Evolutionary conservation across 2,888 invertebrate genomes (phyloP), one percentile per base, ranked within the genome.

Genomic region (Pherbina coryleti): DNA sequence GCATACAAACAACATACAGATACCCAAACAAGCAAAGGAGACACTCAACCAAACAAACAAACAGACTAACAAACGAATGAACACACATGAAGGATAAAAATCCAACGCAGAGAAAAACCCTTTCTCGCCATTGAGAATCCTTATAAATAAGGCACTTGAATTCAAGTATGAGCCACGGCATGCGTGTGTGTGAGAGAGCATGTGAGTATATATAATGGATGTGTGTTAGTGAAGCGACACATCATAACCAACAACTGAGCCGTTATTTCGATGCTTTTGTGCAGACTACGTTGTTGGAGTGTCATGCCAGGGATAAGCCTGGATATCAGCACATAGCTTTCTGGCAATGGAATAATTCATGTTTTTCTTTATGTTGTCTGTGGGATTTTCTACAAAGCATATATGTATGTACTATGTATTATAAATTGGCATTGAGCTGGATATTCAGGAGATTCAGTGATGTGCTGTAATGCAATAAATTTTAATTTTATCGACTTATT

Each of bases 121-220:
- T 19, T 66, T 66, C 19, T 66, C 31, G 34, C 84, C 86, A 86
- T 85, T 85, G 84, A 86, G 85, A 85, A 85, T 85, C 85, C 85
- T 85, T 85, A 85, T 85, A 85, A 85, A 85, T 85, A 85, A 85
- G 85, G 86, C 86, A 84, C 85, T 85, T 85, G 86, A 85, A 55
- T 22, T 17, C 62, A 22, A 60, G 60, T 60, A 17, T 60, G 60
- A 60, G 60, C 28, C 60, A 60, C 11, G 4, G 60, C 28, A 44
- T 37, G 1, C 8, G 8, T 37, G 37, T 44, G 44, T 77, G 77
- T 55, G 51, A 64, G 74, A 53, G 70, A 28, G 62, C 17, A 62
- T 60, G 22, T 53, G 51, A 44, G 44, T 44, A 44, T 44, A 44
- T 44, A 44, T 44, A 44, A 44, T 44, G 44, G 44, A 44, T 44